Conservation (phyloP, 2,113 vertebrate species). For the Anseranas semipalmata region DNA sequence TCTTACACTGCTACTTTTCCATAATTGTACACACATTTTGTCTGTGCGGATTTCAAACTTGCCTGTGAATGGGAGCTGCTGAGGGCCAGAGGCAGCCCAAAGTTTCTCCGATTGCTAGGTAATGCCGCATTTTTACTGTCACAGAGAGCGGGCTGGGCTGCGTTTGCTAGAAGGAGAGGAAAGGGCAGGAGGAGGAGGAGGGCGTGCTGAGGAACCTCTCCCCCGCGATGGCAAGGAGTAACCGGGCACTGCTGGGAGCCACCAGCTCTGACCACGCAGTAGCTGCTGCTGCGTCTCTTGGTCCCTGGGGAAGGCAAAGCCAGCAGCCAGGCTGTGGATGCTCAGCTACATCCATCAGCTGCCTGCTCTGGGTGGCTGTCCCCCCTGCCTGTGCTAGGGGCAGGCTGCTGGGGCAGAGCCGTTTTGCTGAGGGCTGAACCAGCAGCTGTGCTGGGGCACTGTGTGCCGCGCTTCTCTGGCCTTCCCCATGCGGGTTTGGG, state of each 20-base stretch:
- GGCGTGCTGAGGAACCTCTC: neutral
- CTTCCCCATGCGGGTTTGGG: neutral
- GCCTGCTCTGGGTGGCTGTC: neutral
- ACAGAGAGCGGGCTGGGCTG: neutral
- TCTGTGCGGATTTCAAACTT: neutral
- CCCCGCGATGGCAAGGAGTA: neutral
- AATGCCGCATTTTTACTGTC: neutral
- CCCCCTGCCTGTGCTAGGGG: accelerated
- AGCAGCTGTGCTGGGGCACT: too few species aligned
- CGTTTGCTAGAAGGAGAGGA: neutral
- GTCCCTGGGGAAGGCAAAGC: neutral
- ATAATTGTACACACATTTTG: conserved; percentile 3
- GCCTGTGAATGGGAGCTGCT: neutral
- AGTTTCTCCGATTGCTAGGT: neutral
- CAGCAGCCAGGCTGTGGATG: neutral
- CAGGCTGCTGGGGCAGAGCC: neutral
- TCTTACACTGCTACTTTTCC: neutral
- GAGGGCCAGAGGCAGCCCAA: neutral
- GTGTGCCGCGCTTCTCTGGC: neutral
- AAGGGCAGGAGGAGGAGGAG: neutral
- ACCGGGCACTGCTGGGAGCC: neutral
- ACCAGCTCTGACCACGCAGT: neutral
- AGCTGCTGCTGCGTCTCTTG: neutral
- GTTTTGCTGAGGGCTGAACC: accelerated
- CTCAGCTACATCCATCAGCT: neutral